A percentile compares a stretch with the other conserved stretches of the same genome.
phyloP scores from a whole-genome alignment of 2,797 vertebrate genomes.

The Rhynchotus rufescens region DNA sequence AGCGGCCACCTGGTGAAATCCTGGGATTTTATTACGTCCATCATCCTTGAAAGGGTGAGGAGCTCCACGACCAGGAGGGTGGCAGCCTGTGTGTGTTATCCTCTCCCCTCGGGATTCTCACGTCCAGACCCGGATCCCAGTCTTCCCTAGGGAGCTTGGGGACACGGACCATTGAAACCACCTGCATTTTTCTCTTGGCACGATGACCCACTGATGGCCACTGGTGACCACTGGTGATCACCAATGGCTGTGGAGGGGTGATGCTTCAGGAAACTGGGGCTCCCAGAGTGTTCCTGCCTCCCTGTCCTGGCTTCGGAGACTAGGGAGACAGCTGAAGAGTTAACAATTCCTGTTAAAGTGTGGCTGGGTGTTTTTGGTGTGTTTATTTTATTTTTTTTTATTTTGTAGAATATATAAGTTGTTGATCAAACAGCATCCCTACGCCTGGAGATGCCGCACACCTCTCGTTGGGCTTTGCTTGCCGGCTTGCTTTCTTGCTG shows the following conservation, averaged over 20 bases:
- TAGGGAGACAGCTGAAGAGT: not conserved
- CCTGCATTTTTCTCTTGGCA: no score
- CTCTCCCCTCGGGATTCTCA: not conserved
- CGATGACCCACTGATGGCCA: not conserved
- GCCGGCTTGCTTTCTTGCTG: not conserved
- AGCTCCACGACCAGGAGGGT: not conserved
- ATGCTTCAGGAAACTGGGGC: not conserved
- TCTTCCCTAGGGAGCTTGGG: not conserved
- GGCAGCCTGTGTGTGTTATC: no score
- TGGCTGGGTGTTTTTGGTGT: no score
- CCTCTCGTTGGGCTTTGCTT: not conserved
- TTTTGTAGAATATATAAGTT: not conserved
- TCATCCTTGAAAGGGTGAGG: conserved; percentile 60
- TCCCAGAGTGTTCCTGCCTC: fast-evolving
- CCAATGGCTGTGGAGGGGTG: not conserved
- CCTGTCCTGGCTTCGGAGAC: no score
- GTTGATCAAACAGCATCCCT: not conserved
- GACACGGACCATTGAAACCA: not conserved
- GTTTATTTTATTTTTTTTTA: no score
- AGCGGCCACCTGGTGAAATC: conserved; percentile 64
- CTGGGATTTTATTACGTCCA: conserved; percentile 58
- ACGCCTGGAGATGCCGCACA: not conserved
- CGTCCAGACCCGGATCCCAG: no score
- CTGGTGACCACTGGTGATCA: not conserved
- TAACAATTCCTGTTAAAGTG: not conserved